Evolutionary conservation across 2,113 vertebrate genomes (phyloP).

Genomic region (Pangasianodon gigas): DNA sequence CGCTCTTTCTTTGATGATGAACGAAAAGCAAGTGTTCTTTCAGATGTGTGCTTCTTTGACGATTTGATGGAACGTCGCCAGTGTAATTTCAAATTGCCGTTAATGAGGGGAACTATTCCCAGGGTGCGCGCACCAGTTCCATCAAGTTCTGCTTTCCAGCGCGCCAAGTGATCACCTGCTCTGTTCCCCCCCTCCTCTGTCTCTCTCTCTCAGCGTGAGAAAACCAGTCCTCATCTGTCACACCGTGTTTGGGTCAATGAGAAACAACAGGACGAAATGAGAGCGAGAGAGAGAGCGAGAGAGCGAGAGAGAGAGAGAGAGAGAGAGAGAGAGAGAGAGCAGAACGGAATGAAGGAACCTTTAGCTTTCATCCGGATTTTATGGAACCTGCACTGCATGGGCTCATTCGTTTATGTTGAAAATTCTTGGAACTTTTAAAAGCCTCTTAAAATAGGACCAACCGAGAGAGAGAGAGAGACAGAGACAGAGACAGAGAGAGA

Average conservation of each 20-base stretch:
- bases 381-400: slow-evolving; percentile 55
- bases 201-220: slow-evolving; percentile 42
- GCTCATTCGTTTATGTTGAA: slow-evolving; percentile 53
- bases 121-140: slow-evolving; percentile 15
- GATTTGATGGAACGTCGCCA: slow-evolving; percentile 26
- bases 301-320: slow-evolving; percentile 11
- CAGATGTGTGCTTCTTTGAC: slow-evolving; percentile 20
- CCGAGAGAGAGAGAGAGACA: slow-evolving; percentile 7
- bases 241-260: slow-evolving; percentile 54
- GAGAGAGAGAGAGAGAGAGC: slow-evolving; percentile 60
- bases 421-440: slow-evolving; percentile 58
- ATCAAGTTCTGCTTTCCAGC: slow-evolving; percentile 27
- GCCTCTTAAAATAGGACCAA: slow-evolving; percentile 53
- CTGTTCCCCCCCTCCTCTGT: background rate
- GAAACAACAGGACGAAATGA: slow-evolving; percentile 51
- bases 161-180: slow-evolving; percentile 24
- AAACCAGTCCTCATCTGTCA: slow-evolving; percentile 56
- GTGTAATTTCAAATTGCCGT: slow-evolving; percentile 32
- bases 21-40: slow-evolving; percentile 29
- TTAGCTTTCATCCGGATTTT: slow-evolving; percentile 62
- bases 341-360: slow-evolving; percentile 70
- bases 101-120: slow-evolving; percentile 30
- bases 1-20: slow-evolving; percentile 9
- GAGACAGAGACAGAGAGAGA: background rate
- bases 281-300: slow-evolving; percentile 28